Base-by-base conservation (phyloP, 2,888 invertebrate genomes). In the Rhopalosiphum nymphaeae region DNA sequence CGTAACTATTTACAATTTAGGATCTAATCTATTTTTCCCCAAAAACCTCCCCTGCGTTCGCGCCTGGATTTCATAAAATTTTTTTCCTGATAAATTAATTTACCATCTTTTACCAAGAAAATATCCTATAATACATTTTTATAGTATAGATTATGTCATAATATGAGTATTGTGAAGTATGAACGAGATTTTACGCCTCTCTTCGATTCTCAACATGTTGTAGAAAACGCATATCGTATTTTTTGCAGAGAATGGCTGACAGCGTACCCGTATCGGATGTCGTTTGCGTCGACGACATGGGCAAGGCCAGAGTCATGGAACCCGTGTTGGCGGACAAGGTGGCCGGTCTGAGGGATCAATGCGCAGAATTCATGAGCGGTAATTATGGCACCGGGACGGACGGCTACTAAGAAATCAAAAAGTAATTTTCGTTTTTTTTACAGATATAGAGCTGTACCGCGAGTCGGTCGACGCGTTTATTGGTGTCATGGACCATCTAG, bases 251-350 rank as follows among this genome's bases (percentile, higher is more conserved):
- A 29, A 87, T 87, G 92, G 44, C 89, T 0, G 78, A 92, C 61
- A 61, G 85, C 21, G n/a, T 61, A 10, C 67, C 94, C 7, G 90
- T 91, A 1, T 91, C 94, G 25, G 86, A 94, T 53, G 88, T 90
- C 21, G 97, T 99, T 94, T 98, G 97, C 96, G 98, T 99, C 95
- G 99, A 99, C 96, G 99, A 99, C 96, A 97, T 98, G 90, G 98
- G 97, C 95, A 98, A 98, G 96, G 96, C 98, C 94, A 96, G 98
- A 89, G 97, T 98, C 94, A 96, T 98, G 94, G 97, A 98, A 96
- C 98, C 98, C 0, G 97, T 97, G 95, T 97, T 98, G 85, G 96
- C 97, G 26, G 97, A 97, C 95, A 98, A 98, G 96, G 98, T 98
- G 5, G 97, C 97, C 94, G 98, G 98, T 96, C 96, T 99, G 91